Conservation (phyloP, 2,888 invertebrate genomes). For the Scaptomyza cyrtandrae region DNA sequence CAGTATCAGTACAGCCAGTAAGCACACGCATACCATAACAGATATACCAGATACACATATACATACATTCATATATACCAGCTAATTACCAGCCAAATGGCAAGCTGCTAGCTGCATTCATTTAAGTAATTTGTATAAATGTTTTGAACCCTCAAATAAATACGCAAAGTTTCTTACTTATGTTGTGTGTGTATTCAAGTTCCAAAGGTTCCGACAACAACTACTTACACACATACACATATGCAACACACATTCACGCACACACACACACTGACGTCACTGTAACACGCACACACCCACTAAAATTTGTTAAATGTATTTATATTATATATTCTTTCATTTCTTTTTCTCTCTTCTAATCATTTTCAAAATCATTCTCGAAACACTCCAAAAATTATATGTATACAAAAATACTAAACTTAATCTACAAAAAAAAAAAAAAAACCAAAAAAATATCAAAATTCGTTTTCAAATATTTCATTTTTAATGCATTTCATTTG, state of each 20-base stretch:
- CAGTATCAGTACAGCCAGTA: slow-evolving; percentile 17
- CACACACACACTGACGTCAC: slow-evolving; percentile 35
- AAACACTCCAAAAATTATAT: slow-evolving; percentile 59
- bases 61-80: slow-evolving; percentile 21
- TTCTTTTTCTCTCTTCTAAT: slow-evolving; percentile 83
- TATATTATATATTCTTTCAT: slow-evolving; percentile 84
- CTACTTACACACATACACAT: slow-evolving; percentile 26
- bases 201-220: slow-evolving; percentile 32
- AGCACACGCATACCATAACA: slow-evolving; percentile 42
- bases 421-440: slow-evolving; percentile 33
- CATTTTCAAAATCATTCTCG: slow-evolving; percentile 79
- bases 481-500: slow-evolving; percentile 75
- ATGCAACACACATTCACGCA: slow-evolving; percentile 25
- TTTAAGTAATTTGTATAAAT: slow-evolving; percentile 22
- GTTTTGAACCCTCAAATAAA: slow-evolving; percentile 18
- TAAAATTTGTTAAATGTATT: slow-evolving; percentile 82
- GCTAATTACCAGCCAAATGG: slow-evolving; percentile 5
- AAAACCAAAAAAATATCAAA: slow-evolving; percentile 8
- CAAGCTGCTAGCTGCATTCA: slow-evolving; percentile 22
- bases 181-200: slow-evolving; percentile 46
- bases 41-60: slow-evolving; percentile 1
- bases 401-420: slow-evolving; percentile 12
- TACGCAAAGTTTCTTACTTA: slow-evolving; percentile 38
- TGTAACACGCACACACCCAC: slow-evolving; percentile 69
- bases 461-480: slow-evolving; percentile 65